These are phyloP conservation scores for Thalassoma bifasciatum DNA, from an alignment of 2,113 vertebrate species.

Conservation along the genomic window DNA sequence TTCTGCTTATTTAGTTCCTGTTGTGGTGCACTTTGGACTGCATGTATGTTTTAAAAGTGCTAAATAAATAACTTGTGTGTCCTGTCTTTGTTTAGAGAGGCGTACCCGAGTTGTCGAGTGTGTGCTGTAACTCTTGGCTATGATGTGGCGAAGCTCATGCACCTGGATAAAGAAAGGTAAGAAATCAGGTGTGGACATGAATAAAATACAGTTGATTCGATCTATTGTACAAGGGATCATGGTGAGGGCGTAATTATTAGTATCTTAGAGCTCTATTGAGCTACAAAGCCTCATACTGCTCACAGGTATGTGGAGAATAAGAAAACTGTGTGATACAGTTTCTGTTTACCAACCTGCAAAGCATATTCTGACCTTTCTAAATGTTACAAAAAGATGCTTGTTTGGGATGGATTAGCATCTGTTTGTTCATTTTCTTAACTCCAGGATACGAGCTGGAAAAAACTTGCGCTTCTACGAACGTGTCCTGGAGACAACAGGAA, in stretches of 20 bases:
- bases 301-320: no score
- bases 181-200: not conserved
- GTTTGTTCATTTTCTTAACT: not conserved
- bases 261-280: no score
- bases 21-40: not conserved
- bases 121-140: constrained; percentile 88
- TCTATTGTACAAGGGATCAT: not conserved
- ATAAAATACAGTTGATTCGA: not conserved
- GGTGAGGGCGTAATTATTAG: no score
- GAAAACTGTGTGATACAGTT: no score
- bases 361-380: not conserved
- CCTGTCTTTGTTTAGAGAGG: constrained; percentile 82
- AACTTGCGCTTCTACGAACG: constrained; percentile 89
- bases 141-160: constrained; percentile 87
- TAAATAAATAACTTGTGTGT: not conserved
- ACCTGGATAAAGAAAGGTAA: constrained; percentile 89
- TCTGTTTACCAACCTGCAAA: not conserved
- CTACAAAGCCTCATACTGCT: no score
- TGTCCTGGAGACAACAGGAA: constrained; percentile 78
- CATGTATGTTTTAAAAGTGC: not conserved
- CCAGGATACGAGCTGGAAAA: constrained; percentile 88
- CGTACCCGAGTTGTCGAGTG: constrained; percentile 89
- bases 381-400: not conserved
- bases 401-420: not conserved
- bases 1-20: no score